phyloP scores from a whole-genome alignment of 2,888 invertebrate species.

The Eugnorisma glareosa region DNA sequence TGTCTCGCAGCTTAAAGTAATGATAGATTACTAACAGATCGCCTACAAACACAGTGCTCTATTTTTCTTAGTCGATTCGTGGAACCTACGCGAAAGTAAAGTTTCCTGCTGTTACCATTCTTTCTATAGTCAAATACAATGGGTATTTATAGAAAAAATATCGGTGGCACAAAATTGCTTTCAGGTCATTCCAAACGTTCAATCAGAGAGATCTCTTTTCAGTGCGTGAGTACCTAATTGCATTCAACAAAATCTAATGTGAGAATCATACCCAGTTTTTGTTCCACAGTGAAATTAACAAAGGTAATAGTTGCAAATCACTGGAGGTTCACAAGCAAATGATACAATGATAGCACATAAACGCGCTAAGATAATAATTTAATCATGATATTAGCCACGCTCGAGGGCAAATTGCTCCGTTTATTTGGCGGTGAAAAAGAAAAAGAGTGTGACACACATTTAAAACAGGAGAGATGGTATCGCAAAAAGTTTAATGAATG shows the following conservation, averaged over 20 bases:
- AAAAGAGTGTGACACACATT: conserved; percentile 84
- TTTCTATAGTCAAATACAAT: conserved; percentile 18
- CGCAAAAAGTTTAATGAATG: conserved; percentile 86
- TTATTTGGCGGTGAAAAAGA: conserved; percentile 78
- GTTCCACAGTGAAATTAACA: conserved; percentile 58
- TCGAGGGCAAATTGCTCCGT: conserved; percentile 80
- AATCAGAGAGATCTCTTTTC: conserved; percentile 19
- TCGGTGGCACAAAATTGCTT: neutral
- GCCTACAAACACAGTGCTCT: conserved; percentile 62
- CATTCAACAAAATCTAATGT: conserved; percentile 39
- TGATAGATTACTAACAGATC: conserved; percentile 58
- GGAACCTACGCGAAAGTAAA: conserved; percentile 31
- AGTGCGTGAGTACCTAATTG: conserved; percentile 29
- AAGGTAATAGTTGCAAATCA: conserved; percentile 76
- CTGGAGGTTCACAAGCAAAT: conserved; percentile 80
- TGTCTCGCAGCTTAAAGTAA: conserved; percentile 55
- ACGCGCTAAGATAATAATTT: conserved; percentile 83
- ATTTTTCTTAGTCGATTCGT: conserved; percentile 49
- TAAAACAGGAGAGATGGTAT: conserved; percentile 81
- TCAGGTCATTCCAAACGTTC: conserved; percentile 23
- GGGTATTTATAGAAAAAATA: conserved; percentile 1
- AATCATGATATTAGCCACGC: conserved; percentile 83
- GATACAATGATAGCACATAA: conserved; percentile 80
- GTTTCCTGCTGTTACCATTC: conserved; percentile 10
- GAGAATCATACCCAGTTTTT: conserved; percentile 48